These are phyloP conservation scores for Drosophila micromelanica DNA, from an alignment of 1,140 invertebrate species.

Conservation along the genomic window DNA sequence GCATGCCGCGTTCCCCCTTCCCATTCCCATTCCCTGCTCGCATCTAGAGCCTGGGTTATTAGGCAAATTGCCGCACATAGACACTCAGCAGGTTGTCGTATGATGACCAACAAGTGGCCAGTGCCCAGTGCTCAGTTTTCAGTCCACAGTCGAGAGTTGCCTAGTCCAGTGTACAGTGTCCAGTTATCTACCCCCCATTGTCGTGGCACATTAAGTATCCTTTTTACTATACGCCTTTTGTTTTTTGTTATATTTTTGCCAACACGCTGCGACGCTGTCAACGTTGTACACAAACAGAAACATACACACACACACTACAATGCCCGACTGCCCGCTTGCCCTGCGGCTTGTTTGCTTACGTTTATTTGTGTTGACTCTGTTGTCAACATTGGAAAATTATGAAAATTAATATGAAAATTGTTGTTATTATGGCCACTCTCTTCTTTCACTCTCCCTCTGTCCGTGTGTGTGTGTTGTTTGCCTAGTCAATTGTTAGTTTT, in stretches of 20 bases:
- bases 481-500: conserved; percentile 73
- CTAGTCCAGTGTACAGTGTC: not conserved
- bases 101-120: conserved; percentile 68
- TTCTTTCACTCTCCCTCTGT: conserved; percentile 1
- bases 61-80: conserved; percentile 71
- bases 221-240: conserved; percentile 61
- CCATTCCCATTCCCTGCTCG: not conserved
- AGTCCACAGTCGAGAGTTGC: conserved; percentile 25
- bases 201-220: conserved; percentile 61
- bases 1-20: conserved; percentile 21
- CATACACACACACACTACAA: too few species aligned
- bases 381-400: conserved; percentile 81
- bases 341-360: conserved; percentile 57
- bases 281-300: conserved; percentile 5
- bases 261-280: conserved; percentile 41
- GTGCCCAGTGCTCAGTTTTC: conserved; percentile 19
- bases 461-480: conserved; percentile 42
- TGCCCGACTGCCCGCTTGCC: not conserved
- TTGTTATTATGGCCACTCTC: conserved; percentile 67
- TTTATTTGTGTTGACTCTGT: conserved; percentile 75
- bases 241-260: conserved; percentile 12
- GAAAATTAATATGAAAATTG: conserved; percentile 83
- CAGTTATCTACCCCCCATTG: conserved; percentile 46
- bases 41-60: conserved; percentile 52
- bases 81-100: conserved; percentile 65